Evolutionary conservation across 2,113 vertebrate species (phyloP), one percentile per base, ranked within the genome.

Genomic region (Orycteropus afer): DNA sequence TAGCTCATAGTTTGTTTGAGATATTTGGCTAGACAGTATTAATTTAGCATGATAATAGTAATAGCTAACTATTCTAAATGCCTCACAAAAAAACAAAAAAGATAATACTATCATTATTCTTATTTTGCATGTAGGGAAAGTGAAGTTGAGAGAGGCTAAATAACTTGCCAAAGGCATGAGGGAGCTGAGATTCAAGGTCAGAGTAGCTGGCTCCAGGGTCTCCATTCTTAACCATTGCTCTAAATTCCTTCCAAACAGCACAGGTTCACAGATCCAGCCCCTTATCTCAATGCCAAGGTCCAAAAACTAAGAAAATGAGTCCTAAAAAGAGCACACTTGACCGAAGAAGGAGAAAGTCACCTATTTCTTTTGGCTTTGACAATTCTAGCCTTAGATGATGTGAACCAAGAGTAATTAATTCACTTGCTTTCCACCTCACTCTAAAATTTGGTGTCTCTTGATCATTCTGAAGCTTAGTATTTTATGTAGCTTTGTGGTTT

Each of bases 381-480:
- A 85, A 84, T 84, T 45, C 71, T 61, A 87, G 45, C 11, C 23
- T 90, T 69, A 71, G 29, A 51, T 49, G 29, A 61, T 79, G 42
- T 61, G 49, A 85, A 83, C 59, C 4, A 84, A 77, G 34, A 93
- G 53, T 51, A 42, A 93, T 73, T 86, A 49, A 86, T 29, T 84
- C 74, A 61, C 23, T 76, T 94, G 10, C 37, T 95, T 93, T 90
- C 73, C n/a, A 92, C 7, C 27, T 32, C 69, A 65, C 47, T 81
- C 17, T 87, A 80, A 82, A 67, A 87, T 27, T 73, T 80, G 18
- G 1, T 49, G 2, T 69, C 55, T 74, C 37, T 53, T 12, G 15
- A 27, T 93, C 27, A 78, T 73, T 90, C 63, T 78, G 34, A 94
- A 94, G 81, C 6, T 2, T 34, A 59, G 13, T 40, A 86, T 57